A percentile compares a stretch with the other conserved stretches of the same genome.
These are phyloP conservation scores for Hyposoter dolosus DNA, from an alignment of 2,888 invertebrate genomes.

Conservation along the genomic window DNA sequence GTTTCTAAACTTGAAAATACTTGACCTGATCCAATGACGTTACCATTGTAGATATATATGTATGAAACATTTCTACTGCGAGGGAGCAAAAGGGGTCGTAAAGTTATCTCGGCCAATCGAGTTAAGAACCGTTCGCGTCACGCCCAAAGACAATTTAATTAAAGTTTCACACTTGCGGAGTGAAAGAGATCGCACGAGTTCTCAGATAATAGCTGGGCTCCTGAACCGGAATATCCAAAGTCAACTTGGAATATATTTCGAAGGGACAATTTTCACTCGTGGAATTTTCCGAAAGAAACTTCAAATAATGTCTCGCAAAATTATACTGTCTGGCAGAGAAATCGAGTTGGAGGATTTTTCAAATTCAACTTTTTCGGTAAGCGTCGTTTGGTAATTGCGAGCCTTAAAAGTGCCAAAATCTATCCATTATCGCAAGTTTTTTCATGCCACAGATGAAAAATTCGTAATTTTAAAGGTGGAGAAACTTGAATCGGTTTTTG, in stretches of 20 bases:
- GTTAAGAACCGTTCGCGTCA: constrained; percentile 73
- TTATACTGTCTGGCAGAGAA: background rate
- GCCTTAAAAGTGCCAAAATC: constrained; percentile 9
- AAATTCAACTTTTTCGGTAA: background rate
- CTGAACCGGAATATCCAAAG: constrained; percentile 32
- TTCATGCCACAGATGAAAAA: background rate
- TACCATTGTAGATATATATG: constrained; percentile 24
- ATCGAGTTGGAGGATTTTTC: background rate
- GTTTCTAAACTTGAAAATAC: constrained; percentile 67
- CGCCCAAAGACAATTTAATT: constrained; percentile 73
- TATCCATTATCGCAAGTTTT: background rate
- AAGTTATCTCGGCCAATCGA: constrained; percentile 74
- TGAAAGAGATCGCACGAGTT: constrained; percentile 48
- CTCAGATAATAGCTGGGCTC: constrained; percentile 31
- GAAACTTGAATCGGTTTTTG: background rate
- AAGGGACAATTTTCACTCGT: constrained; percentile 9
- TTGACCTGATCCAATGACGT: constrained; percentile 59
- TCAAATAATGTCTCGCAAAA: constrained; percentile 12
- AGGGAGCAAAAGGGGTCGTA: constrained; percentile 59
- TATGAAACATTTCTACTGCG: constrained; percentile 47
- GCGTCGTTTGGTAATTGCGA: background rate
- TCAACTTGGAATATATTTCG: constrained; percentile 44
- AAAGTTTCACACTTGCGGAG: constrained; percentile 72
- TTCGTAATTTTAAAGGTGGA: background rate
- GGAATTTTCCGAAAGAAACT: constrained; percentile 31